These are phyloP conservation scores for Notarius quadriscutis DNA, from an alignment of 2,113 vertebrate genomes.

Conservation along the genomic window DNA sequence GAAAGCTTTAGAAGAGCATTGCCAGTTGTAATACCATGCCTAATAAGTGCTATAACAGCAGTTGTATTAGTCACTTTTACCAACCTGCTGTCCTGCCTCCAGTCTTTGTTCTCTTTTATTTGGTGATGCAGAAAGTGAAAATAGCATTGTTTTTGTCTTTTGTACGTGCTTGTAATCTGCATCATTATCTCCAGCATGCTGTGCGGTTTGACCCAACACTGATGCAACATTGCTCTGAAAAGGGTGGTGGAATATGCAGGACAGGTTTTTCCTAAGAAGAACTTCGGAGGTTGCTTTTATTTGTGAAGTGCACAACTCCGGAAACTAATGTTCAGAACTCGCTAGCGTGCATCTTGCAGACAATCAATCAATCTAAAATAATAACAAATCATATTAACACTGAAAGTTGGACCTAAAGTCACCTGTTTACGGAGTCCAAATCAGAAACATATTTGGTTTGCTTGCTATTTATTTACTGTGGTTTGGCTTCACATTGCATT, in stretches of 20 bases:
- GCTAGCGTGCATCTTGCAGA: neutral
- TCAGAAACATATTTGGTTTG: neutral
- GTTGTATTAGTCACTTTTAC: constrained; percentile 7
- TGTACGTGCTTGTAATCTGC: neutral
- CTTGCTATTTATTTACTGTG: neutral
- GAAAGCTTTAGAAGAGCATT: constrained; percentile 9
- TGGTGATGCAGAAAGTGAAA: neutral
- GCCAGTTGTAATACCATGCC: constrained; percentile 4
- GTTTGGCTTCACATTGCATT: neutral
- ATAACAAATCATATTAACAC: neutral
- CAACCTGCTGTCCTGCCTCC: neutral
- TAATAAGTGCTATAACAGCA: constrained; percentile 3
- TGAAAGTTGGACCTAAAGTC: neutral
- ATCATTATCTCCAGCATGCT: neutral
- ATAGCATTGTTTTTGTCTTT: neutral
- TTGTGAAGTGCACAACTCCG: neutral
- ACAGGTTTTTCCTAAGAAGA: neutral
- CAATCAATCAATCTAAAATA: neutral
- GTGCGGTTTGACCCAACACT: neutral
- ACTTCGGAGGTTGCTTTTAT: neutral
- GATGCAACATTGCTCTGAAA: neutral
- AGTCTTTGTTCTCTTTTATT: neutral
- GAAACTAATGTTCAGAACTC: neutral
- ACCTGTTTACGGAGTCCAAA: neutral
- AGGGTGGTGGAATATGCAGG: neutral